phyloP scores from a whole-genome alignment of 1,140 invertebrate genomes.

The Anastrepha ludens region DNA sequence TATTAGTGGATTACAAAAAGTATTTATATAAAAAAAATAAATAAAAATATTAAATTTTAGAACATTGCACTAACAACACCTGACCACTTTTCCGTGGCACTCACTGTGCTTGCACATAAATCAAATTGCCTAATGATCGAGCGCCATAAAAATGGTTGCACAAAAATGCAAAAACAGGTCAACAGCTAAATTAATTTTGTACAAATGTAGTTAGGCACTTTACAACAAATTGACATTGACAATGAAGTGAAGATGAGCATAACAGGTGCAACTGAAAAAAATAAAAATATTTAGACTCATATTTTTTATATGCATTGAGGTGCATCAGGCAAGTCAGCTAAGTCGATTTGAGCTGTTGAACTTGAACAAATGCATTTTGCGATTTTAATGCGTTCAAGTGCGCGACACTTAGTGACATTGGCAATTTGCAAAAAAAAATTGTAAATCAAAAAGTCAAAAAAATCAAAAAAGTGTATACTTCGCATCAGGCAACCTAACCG shows the following conservation, averaged over 20 bases:
- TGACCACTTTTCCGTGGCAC: too few species aligned
- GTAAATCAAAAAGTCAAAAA: neutral
- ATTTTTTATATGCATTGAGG: neutral
- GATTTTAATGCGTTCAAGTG: slow-evolving; percentile 21
- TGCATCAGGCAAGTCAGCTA: neutral
- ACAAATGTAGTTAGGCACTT: neutral
- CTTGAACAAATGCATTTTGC: slow-evolving; percentile 21
- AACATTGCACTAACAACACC: too few species aligned
- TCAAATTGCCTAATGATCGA: slow-evolving; percentile 12
- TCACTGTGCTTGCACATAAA: neutral
- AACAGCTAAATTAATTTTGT: slow-evolving; percentile 2
- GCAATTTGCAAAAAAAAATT: neutral
- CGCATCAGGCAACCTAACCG: neutral
- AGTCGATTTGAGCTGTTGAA: neutral
- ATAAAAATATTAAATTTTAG: too few species aligned
- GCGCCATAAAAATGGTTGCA: slow-evolving; percentile 23
- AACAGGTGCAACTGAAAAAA: slow-evolving; percentile 17
- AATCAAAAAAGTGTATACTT: neutral
- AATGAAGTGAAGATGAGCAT: slow-evolving; percentile 48
- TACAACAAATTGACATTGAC: slow-evolving; percentile 40
- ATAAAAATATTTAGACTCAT: neutral
- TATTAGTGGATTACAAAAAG: too few species aligned
- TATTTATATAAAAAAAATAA: too few species aligned
- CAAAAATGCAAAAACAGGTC: neutral
- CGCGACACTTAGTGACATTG: slow-evolving; percentile 15